These are phyloP conservation scores for Temnothorax longispinosus DNA, from an alignment of 1,140 invertebrate genomes.

Conservation along the genomic window DNA sequence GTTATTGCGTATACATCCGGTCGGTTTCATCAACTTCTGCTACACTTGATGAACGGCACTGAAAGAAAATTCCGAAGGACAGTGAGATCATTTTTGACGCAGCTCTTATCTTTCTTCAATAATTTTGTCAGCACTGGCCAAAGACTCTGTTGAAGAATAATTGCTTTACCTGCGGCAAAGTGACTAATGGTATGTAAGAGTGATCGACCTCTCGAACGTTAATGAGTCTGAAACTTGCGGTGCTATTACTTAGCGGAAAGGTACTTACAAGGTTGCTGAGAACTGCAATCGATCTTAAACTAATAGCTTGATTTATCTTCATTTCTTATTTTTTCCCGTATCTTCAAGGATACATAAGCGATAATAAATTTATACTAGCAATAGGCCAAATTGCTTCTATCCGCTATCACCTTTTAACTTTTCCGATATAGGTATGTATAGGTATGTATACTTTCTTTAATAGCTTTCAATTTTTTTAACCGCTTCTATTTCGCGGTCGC, in stretches of 20 bases:
- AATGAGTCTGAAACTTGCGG: slow-evolving; percentile 62
- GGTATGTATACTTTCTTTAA: neutral
- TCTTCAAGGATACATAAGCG: neutral
- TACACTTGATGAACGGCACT: neutral
- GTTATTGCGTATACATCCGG: slow-evolving; percentile 62
- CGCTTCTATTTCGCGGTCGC: slow-evolving; percentile 8
- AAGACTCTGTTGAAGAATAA: slow-evolving; percentile 39
- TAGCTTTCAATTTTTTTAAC: slow-evolving; percentile 16
- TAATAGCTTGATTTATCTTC: slow-evolving; percentile 44
- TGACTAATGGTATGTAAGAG: slow-evolving; percentile 56
- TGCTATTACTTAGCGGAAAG: slow-evolving; percentile 38
- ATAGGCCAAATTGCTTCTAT: slow-evolving; percentile 10
- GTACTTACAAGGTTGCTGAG: slow-evolving; percentile 21
- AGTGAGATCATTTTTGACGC: neutral
- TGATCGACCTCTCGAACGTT: slow-evolving; percentile 54
- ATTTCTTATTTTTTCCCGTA: slow-evolving; percentile 17
- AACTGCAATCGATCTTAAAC: slow-evolving; percentile 54
- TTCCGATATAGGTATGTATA: neutral
- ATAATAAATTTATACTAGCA: slow-evolving; percentile 24
- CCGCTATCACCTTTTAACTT: slow-evolving; percentile 14
- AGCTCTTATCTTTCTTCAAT: neutral
- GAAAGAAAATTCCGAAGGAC: neutral
- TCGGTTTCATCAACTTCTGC: slow-evolving; percentile 33
- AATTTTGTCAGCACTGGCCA: slow-evolving; percentile 4
- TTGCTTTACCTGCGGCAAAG: slow-evolving; percentile 46